Evolutionary conservation across 2,888 invertebrate species (phyloP), one percentile per base, ranked within the genome.

Genomic region (Dynastes grantii): DNA sequence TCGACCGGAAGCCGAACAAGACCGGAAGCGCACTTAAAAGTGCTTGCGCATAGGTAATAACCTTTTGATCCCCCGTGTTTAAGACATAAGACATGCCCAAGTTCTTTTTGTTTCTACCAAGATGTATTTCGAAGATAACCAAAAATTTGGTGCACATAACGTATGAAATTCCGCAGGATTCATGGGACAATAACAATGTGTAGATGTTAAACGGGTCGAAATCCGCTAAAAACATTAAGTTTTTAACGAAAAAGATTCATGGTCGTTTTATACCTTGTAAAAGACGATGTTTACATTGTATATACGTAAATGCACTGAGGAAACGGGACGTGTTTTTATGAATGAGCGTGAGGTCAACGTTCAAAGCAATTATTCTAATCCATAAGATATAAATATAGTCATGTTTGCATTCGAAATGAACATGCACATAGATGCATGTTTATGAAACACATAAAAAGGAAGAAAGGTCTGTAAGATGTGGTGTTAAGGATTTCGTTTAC

Each of bases 1-100:
- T 53, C 68, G 67, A 67, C 78, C 78, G 78, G 78, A 78, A 78
- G 55, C 76, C 76, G 58, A 78, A 67, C 51, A 76, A 65, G 78
- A 68, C 65, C 78, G 78, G 78, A 78, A 78, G 51, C 76, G 55
- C 78, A 76, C 61, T 78, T 53, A 58, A 76, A 76, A 68, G 22
- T 58, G 40, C 55, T 8, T 58, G 32, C 51, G 51, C 22, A 68
- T 49, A 68, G 22, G 51, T 68, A 68, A 68, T 68, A 22, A 22
- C 68, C 11, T 68, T 51, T 68, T 68, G 29, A 51, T 29, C 51
- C 29, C 3, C 22, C 40, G 45, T 76, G 13, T 45, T 76, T 22
- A 22, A 53, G 13, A 40, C 22, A 55, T n/a, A 55, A 55, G 22
- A 13, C 11, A 16, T 22, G n/a, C n/a, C 55, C 16, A 55, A 55